Conservation (phyloP, 2,888 invertebrate genomes). For the Danaus chrysippus region DNA sequence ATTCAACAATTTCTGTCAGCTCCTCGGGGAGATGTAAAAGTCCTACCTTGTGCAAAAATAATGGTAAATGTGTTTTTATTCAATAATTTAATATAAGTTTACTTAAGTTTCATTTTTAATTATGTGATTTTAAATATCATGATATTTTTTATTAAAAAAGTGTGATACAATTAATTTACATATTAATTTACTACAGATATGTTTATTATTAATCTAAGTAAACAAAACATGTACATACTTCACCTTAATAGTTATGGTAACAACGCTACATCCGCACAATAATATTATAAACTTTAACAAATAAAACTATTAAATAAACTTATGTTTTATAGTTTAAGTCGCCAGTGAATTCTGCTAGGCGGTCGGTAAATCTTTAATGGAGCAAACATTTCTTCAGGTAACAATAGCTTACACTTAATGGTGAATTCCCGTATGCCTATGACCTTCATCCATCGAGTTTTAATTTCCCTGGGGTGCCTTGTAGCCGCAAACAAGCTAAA, state of each 20-base stretch:
- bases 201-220: too few relatives aligned
- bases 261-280: too few relatives aligned
- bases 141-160: not conserved
- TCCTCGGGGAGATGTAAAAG: constrained; percentile 25
- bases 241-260: too few relatives aligned
- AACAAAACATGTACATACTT: too few relatives aligned
- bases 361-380: constrained; percentile 32
- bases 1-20: constrained; percentile 25
- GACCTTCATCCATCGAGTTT: constrained; percentile 47
- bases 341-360: constrained; percentile 16
- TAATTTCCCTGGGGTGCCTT: constrained; percentile 61
- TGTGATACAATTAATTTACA: too few relatives aligned
- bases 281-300: not conserved
- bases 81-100: not conserved
- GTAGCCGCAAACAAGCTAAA: constrained; percentile 54
- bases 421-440: constrained; percentile 44
- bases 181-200: too few relatives aligned
- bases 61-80: constrained; percentile 1
- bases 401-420: constrained; percentile 39
- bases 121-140: not conserved
- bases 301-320: not conserved
- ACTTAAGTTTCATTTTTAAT: not conserved
- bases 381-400: constrained; percentile 33
- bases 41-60: constrained; percentile 14
- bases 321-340: constrained; percentile 4